Percentiles rank a stretch among this genome's conserved stretches.
Conservation (phyloP, 2,113 vertebrate genomes). For the Rallus limicola region DNA sequence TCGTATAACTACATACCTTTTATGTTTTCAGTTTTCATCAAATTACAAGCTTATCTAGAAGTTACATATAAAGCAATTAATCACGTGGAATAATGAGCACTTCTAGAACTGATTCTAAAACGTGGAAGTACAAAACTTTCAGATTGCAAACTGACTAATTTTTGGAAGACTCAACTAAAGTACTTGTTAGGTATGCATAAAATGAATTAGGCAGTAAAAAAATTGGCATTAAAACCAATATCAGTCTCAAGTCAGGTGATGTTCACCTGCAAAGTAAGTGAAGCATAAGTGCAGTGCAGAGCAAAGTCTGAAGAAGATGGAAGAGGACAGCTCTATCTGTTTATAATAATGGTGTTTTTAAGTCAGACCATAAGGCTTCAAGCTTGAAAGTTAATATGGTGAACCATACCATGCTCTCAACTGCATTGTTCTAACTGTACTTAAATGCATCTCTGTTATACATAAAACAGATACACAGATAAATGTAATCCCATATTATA, state of each 20-base stretch:
- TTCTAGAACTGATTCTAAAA: too few relatives aligned
- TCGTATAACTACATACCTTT: background rate
- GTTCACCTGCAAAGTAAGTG: background rate
- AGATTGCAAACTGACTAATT: background rate
- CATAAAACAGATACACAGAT: background rate
- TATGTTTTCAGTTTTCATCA: background rate
- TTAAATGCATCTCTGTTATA: too few relatives aligned
- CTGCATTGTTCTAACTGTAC: too few relatives aligned
- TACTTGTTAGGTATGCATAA: background rate
- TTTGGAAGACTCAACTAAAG: background rate
- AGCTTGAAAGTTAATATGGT: background rate
- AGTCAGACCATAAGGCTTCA: background rate
- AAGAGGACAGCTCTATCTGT: background rate
- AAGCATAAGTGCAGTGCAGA: background rate
- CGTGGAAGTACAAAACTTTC: too few relatives aligned
- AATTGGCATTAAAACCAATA: background rate
- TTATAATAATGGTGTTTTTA: background rate
- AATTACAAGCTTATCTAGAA: background rate
- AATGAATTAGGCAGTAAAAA: background rate
- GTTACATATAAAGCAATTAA: background rate
- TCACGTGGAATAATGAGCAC: background rate
- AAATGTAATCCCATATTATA: background rate
- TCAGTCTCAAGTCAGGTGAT: background rate
- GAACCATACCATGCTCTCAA: too few relatives aligned
- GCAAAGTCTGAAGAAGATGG: background rate